These are phyloP conservation scores for Callopanchax toddi DNA, from an alignment of 2,113 vertebrate species.

Conservation along the genomic window DNA sequence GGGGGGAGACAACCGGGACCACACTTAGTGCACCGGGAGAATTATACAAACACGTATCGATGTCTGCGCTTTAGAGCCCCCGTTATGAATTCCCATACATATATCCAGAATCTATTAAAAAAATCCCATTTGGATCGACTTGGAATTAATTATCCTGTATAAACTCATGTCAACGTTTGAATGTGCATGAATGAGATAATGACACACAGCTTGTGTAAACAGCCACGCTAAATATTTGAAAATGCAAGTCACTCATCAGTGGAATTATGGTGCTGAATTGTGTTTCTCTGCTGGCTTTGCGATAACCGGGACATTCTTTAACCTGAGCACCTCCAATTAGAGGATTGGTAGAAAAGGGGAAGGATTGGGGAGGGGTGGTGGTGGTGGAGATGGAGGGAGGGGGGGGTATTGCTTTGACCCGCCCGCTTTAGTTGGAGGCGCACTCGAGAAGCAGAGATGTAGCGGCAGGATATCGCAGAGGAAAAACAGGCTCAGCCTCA, in stretches of 20 bases:
- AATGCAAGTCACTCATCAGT: constrained; percentile 70
- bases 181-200: constrained; percentile 71
- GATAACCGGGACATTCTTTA: constrained; percentile 79
- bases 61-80: constrained; percentile 45
- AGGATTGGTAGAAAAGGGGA: constrained; percentile 37
- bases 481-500: constrained; percentile 69
- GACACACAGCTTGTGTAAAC: constrained; percentile 58
- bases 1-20: constrained; percentile 61
- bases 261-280: constrained; percentile 63
- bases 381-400: background rate
- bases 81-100: constrained; percentile 40
- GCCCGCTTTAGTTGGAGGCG: constrained; percentile 61
- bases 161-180: constrained; percentile 56
- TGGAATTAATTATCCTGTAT: constrained; percentile 52
- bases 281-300: constrained; percentile 72
- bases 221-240: constrained; percentile 64
- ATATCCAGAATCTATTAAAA: constrained; percentile 63
- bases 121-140: constrained; percentile 52
- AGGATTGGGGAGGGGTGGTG: background rate
- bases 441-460: constrained; percentile 75
- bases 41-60: constrained; percentile 59
- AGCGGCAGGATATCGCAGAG: constrained; percentile 74
- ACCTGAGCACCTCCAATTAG: constrained; percentile 81
- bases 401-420: constrained; percentile 72
- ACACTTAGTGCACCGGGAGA: constrained; percentile 52